Evolutionary conservation across 2,113 vertebrate genomes (phyloP), one percentile per base, ranked within the genome.

Genomic region (Python bivittatus): DNA sequence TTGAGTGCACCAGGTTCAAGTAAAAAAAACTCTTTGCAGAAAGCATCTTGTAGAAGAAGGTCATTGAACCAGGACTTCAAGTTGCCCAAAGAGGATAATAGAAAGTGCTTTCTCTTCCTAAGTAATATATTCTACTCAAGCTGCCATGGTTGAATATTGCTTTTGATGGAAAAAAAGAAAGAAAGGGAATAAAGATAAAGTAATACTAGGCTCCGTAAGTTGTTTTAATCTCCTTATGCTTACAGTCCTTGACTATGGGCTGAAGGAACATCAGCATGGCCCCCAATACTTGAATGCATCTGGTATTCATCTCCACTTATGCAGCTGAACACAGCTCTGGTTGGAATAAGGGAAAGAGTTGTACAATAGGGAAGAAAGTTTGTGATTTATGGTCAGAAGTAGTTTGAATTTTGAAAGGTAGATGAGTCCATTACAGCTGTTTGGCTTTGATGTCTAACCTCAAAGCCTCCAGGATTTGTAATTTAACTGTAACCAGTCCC

Each of bases 91-190:
- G 3, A 94, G 29, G 91, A 93, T 95, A 95, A 95, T 94, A 91
- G 57, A 90, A 94, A 79, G 91, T 95, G 93, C 92, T 95, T 94
- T 38, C 93, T 53, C 90, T 90, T 93, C 88, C 29, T 94, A 91
- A 68, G 61, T 94, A 94, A 94, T 95, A 90, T 38, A 93, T 94
- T 96, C 91, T 94, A 60, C 93, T 94, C 61, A 94, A 94, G 68
- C 57, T 88, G 54, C 27, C 22, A 11, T 84, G 93, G 33, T 86
- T 58, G 90, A 92, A 94, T 90, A 96, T 92, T 92, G 93, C 94
- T 86, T 93, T 94, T 94, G 64, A 56, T n/a, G 52, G 86, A n/a
- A 42, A 54, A 3, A 86, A 86, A 33, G 15, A 8, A 68, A 93
- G 20, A 4, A 54, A 95, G 61, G 3, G 29, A 94, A 93, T 11